Evolutionary conservation across 2,888 invertebrate genomes (phyloP), one percentile per base, ranked within the genome.

Genomic region (Bellardia pandia): DNA sequence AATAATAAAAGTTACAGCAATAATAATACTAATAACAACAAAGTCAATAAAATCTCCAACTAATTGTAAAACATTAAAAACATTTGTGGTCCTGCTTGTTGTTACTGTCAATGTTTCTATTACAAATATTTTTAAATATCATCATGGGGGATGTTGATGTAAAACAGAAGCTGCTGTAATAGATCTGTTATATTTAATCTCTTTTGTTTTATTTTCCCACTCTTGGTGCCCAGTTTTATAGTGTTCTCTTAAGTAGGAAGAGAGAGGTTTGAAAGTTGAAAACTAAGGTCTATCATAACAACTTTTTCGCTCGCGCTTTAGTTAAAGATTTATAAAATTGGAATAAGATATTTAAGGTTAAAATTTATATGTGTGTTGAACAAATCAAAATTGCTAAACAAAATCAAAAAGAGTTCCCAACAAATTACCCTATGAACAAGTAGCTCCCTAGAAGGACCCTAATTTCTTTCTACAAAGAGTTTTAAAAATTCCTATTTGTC

Each of bases 21-120:
- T 23, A 14, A 60, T 37, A 37, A 37, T 37, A 37, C 1, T 5
- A 37, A 5, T 1, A 37, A 71, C 9, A 71, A 56, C 53, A 53
- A 72, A 53, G 53, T 37, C 11, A 71, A 53, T 5, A 40, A 66
- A 75, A 75, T 69, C 68, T 45, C 9, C 42, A 78, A 30, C 68
- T 69, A 82, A 82, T 69, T 76, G 82, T 42, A 82, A 76, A 62
- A n/a, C 48, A 62, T 71, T 62, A 71, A 76, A 16, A 13, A 51
- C 51, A 51, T 51, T 51, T 51, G n/a, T n/a, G n/a, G 51, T 14
- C n/a, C 4, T 51, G n/a, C n/a, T 51, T 48, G 48, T 13, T 48
- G 14, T 48, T 48, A 8, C 40, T 0, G 11, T 11, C 7, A 45
- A 11, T 45, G 11, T 45, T 11, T 13, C 45, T 13, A 13, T 13